Conservation (phyloP, 35 echinoderm and acorn worm genomes). For the Chiridota heheva region DNA sequence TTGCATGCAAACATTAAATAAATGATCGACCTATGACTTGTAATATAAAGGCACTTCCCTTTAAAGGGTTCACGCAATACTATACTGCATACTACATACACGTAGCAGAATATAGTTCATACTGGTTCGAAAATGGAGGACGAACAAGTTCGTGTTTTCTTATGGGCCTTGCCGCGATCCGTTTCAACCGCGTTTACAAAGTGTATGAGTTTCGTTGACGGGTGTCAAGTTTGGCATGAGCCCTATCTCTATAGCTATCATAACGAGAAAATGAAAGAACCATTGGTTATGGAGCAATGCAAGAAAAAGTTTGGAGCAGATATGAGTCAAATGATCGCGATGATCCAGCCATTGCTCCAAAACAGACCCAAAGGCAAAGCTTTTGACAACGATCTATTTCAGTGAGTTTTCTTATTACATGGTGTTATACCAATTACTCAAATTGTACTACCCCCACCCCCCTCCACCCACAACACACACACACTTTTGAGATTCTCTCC, state of each 20-base stretch:
- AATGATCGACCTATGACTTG: too few species aligned
- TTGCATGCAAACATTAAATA: too few species aligned
- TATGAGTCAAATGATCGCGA: too few species aligned
- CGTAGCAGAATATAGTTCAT: too few species aligned
- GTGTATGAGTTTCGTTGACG: conserved; percentile 39
- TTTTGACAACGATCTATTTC: conserved; percentile 1
- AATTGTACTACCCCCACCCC: too few species aligned
- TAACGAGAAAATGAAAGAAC: conserved; percentile 21
- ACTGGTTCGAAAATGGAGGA: too few species aligned
- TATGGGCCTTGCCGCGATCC: conserved; percentile 32
- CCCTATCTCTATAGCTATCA: conserved; percentile 31
- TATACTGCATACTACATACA: too few species aligned
- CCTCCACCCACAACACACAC: too few species aligned
- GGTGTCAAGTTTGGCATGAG: conserved; percentile 12
- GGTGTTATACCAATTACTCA: too few species aligned
- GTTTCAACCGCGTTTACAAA: conserved; percentile 27
- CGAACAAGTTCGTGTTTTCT: conserved; percentile 31
- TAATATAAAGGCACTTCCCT: too few species aligned
- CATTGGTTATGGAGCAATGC: background rate
- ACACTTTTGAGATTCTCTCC: too few species aligned
- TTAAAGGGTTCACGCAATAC: too few species aligned
- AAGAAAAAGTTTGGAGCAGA: background rate
- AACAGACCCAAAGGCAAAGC: background rate
- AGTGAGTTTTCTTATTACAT: conserved; percentile 18
- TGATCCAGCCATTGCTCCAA: background rate